Evolutionary conservation across 2,888 invertebrate species (phyloP), one percentile per base, ranked within the genome.

Genomic region (Drosophila rellima): DNA sequence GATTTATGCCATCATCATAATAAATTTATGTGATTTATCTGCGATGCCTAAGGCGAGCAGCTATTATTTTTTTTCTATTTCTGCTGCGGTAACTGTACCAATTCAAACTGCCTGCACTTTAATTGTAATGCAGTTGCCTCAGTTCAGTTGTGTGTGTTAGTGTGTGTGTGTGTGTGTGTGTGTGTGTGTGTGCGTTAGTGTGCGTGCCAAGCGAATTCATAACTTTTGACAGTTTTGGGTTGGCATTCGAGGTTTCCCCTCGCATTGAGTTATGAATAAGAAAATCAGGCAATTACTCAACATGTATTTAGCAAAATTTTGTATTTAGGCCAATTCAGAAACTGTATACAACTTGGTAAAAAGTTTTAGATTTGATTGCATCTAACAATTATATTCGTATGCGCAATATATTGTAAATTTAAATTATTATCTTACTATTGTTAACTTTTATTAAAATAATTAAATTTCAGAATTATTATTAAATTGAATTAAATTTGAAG

Each of bases 1-100:
- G 91, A 91, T 91, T 92, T 91, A 91, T 91, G 78, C 78, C 87
- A 85, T 92, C 90, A 91, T 92, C 91, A 92, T 91, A 91, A 92
- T 91, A 91, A 91, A 91, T 91, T 92, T 83, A 85, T 83, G 78
- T 91, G 91, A 92, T 92, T 91, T 92, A 91, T 91, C 77, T 85
- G 66, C 59, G 40, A 35, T 42, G 78, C 66, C 70, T 81, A 65
- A 81, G 82, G 63, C 62, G 40, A 15, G 17, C 39, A 59, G 15
- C 45, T 51, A 64, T 57, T 39, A 29, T 44, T 35, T 40, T 66
- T 45, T 54, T 31, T 23, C 18, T 37, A 18, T 29, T 31, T 72
- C 51, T 69, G 54, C 51, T 70, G 72, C 67, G 57, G 78, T 70
- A 59, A 72, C 70, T 69, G 60, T 57, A 56, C 60, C 52, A 74